Evolutionary conservation across 2,113 vertebrate genomes (phyloP).

Genomic region (Sitta europaea): DNA sequence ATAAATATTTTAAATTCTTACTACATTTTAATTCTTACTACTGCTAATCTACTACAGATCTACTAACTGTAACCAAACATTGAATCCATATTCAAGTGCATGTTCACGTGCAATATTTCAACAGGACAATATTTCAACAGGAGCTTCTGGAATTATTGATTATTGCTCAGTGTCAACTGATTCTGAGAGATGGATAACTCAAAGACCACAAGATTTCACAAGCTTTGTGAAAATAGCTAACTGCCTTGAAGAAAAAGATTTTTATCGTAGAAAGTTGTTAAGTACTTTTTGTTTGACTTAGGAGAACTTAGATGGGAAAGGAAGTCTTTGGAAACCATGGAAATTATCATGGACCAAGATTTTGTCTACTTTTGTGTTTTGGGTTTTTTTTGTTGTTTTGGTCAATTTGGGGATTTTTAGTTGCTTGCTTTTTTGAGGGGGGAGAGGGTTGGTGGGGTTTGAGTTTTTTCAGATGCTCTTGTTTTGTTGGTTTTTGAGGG

Average conservation of each 20-base stretch:
- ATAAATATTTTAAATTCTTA: too few species aligned
- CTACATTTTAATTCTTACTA: not conserved
- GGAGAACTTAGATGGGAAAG: not conserved
- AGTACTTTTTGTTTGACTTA: not conserved
- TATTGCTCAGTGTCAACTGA: not conserved
- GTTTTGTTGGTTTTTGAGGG: rapidly evolving
- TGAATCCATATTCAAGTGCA: not conserved
- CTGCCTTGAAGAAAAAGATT: not conserved
- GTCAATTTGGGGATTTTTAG: not conserved
- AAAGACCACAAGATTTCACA: not conserved
- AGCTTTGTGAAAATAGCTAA: not conserved
- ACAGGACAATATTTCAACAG: not conserved
- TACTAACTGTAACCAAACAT: not conserved
- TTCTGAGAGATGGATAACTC: not conserved
- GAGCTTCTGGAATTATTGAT: not conserved
- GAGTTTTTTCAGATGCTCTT: not conserved
- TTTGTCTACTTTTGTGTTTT: not conserved
- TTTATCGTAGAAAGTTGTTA: not conserved
- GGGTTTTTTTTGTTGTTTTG: not conserved
- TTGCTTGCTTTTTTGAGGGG: not conserved
- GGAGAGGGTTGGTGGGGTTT: rapidly evolving
- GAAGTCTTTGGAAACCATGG: not conserved
- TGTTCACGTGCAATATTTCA: not conserved
- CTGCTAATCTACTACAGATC: rapidly evolving
- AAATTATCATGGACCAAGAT: not conserved